Conservation (phyloP, 2,113 vertebrate genomes). For the Piaya cayana region DNA sequence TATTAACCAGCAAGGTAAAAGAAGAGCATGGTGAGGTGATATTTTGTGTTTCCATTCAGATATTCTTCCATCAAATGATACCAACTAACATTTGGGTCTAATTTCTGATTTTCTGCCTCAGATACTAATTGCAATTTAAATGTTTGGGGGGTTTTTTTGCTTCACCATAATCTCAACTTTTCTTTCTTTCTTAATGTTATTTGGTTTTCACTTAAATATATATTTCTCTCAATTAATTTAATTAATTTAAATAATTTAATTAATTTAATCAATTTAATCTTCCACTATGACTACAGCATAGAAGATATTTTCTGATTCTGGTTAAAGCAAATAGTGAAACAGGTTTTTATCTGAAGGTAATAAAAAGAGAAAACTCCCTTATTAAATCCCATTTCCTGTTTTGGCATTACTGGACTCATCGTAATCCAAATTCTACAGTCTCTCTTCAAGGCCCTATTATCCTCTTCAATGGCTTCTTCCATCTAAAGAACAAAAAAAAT, state of each 20-base stretch:
- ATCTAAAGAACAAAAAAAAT: not conserved
- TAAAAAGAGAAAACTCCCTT: not conserved
- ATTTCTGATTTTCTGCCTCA: not conserved
- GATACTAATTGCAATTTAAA: not conserved
- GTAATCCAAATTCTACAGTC: not conserved
- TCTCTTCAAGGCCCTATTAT: not conserved
- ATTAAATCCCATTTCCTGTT: not conserved
- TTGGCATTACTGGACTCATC: not conserved
- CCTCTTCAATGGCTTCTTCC: not conserved
- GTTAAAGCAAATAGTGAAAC: not conserved
- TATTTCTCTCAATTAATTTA: not conserved
- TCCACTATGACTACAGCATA: not conserved
- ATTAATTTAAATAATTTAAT: too few species aligned
- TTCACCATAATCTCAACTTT: not conserved
- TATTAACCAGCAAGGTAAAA: conserved; percentile 46
- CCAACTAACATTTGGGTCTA: not conserved
- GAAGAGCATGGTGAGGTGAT: conserved; percentile 13
- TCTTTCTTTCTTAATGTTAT: not conserved
- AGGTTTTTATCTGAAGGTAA: not conserved
- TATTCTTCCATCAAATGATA: not conserved
- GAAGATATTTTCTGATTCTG: not conserved
- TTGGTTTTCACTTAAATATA: not conserved
- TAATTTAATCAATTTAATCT: too few species aligned
- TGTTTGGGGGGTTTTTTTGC: not conserved
- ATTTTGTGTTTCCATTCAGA: conserved; percentile 20